phyloP scores from a whole-genome alignment of 2,113 vertebrate species.

The Myrmophylax atrothorax region DNA sequence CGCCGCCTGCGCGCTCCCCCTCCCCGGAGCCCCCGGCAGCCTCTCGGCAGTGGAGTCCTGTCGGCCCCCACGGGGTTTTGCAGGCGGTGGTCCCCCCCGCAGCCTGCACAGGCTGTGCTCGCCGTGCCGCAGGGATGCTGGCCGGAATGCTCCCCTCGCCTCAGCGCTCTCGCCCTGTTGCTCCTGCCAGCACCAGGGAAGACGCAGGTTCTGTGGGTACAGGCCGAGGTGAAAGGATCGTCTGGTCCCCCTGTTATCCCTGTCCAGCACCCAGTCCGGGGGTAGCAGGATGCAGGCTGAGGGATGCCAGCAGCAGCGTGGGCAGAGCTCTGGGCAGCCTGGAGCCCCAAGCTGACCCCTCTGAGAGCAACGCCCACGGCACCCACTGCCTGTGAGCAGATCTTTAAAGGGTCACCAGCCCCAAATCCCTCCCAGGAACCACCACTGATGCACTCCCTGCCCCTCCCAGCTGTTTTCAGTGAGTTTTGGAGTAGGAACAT shows the following conservation, averaged over 20 bases:
- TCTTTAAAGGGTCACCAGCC: neutral
- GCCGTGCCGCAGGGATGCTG: neutral
- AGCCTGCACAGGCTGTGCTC: neutral
- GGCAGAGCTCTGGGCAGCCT: neutral
- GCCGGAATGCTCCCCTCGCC: neutral
- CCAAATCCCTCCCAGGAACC: neutral
- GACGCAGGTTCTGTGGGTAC: accelerated
- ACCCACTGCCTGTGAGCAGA: accelerated
- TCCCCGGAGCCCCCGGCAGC: neutral
- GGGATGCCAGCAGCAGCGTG: neutral
- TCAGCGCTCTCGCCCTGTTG: neutral
- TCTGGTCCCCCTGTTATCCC: neutral
- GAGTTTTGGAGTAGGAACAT: neutral
- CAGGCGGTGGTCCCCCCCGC: neutral
- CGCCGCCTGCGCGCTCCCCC: neutral
- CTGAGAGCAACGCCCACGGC: neutral
- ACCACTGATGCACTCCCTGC: neutral
- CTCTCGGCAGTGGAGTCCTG: neutral
- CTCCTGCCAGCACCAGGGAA: neutral
- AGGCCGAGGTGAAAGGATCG: accelerated
- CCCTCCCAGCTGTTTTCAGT: neutral
- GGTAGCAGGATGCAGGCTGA: neutral
- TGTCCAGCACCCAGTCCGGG: accelerated
- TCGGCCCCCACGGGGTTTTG: no score
- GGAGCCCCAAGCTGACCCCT: neutral